These are phyloP conservation scores for Trichomycterus rosablanca DNA, from an alignment of 2,113 vertebrate genomes.

Conservation along the genomic window DNA sequence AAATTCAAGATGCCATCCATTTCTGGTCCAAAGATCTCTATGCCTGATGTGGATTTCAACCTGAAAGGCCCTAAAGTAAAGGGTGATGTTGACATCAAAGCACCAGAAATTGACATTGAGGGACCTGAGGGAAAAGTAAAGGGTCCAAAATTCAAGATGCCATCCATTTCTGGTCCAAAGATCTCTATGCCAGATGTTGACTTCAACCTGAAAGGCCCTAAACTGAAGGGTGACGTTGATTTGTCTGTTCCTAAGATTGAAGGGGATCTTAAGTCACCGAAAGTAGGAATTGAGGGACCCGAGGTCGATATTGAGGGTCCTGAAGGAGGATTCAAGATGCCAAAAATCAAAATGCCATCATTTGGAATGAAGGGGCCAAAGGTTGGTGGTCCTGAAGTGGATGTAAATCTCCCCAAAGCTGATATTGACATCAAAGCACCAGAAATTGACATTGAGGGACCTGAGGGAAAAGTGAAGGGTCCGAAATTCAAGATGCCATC, in stretches of 20 bases:
- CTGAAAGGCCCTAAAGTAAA: slow-evolving; percentile 64
- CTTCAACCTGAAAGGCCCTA: not conserved
- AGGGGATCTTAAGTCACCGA: slow-evolving; percentile 34
- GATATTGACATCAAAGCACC: not conserved
- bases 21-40: not conserved
- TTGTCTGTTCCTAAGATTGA: not conserved
- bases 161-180: slow-evolving; percentile 19
- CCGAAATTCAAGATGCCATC: too few relatives aligned
- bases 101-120: slow-evolving; percentile 22
- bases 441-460: not conserved
- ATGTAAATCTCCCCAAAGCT: not conserved
- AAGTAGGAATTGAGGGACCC: slow-evolving; percentile 5
- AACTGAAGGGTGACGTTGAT: not conserved
- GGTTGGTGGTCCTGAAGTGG: too few relatives aligned
- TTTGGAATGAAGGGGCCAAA: not conserved
- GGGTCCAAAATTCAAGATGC: slow-evolving; percentile 21
- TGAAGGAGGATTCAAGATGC: slow-evolving; percentile 50
- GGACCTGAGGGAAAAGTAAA: slow-evolving; percentile 27
- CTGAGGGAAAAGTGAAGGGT: too few relatives aligned
- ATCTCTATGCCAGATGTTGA: slow-evolving; percentile 23
- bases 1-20: slow-evolving; percentile 26
- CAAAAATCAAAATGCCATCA: slow-evolving; percentile 59
- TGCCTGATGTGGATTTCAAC: slow-evolving; percentile 1
- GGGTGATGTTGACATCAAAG: too few relatives aligned
- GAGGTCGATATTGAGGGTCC: not conserved